Evolutionary conservation across 2,888 invertebrate species (phyloP).

Genomic region (Laothoe populi): DNA sequence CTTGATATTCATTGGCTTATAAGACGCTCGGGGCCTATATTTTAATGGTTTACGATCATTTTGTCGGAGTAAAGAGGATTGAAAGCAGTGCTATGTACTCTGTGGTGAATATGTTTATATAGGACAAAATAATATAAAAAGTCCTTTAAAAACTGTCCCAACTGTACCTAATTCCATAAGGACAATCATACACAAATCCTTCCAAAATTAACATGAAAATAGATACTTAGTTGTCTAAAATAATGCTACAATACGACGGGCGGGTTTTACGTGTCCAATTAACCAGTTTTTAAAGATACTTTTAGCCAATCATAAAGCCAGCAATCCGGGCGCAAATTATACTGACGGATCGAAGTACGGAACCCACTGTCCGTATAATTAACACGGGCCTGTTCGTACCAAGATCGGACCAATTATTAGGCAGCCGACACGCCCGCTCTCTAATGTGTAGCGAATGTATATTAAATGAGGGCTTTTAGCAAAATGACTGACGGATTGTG

Average conservation of each 20-base stretch:
- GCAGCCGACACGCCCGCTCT: background rate
- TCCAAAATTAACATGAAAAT: background rate
- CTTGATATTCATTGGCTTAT: constrained; percentile 1
- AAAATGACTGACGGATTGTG: constrained; percentile 16
- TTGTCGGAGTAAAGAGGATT: background rate
- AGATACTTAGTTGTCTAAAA: background rate
- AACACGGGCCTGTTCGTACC: constrained; percentile 15
- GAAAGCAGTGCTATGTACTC: too few relatives aligned
- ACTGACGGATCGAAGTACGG: background rate
- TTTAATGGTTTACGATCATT: background rate
- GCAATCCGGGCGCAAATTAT: background rate
- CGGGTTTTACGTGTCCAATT: background rate
- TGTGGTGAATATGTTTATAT: too few relatives aligned
- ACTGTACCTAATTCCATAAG: background rate
- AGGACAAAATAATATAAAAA: too few relatives aligned
- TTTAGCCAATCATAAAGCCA: constrained; percentile 6
- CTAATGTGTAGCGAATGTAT: constrained; percentile 23
- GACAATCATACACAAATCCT: background rate
- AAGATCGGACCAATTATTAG: constrained; percentile 12
- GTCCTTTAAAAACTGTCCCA: too few relatives aligned
- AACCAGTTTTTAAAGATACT: background rate
- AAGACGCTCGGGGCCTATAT: background rate
- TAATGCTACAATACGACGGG: background rate
- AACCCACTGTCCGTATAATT: constrained; percentile 9
- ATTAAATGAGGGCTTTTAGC: constrained; percentile 25